phyloP scores from a whole-genome alignment of 2,113 vertebrate genomes.

The Poeciliopsis prolifica region DNA sequence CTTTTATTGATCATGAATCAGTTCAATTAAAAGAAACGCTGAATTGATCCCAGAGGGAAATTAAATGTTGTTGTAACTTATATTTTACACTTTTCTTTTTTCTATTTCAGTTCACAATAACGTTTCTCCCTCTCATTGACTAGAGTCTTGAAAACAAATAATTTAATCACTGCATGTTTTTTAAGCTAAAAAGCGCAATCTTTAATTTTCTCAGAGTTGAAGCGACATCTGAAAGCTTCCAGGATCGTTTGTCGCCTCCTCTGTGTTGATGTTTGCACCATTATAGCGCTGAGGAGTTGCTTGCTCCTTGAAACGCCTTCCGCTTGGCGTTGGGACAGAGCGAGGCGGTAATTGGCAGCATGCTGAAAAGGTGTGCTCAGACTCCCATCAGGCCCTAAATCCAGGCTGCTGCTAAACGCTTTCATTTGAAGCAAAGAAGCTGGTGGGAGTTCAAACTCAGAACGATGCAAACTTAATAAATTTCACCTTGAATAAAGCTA shows the following conservation, averaged over 20 bases:
- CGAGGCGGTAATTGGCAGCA: constrained; percentile 58
- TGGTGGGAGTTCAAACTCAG: neutral
- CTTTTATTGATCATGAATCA: too few species aligned
- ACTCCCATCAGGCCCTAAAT: constrained; percentile 51
- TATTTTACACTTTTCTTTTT: too few species aligned
- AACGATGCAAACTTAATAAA: constrained; percentile 9
- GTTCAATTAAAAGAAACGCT: too few species aligned
- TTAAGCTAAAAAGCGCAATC: constrained; percentile 31
- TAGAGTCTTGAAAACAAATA: constrained; percentile 41
- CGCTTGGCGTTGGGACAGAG: constrained; percentile 55
- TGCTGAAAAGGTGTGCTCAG: constrained; percentile 48
- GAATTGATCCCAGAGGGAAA: too few species aligned
- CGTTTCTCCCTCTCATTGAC: constrained; percentile 30
- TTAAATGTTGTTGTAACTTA: too few species aligned
- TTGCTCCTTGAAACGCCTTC: constrained; percentile 30
- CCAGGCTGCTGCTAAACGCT: constrained; percentile 39
- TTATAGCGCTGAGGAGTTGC: constrained; percentile 28
- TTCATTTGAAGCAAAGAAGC: constrained; percentile 39
- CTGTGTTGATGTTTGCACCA: constrained; percentile 36
- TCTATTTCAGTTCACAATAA: constrained; percentile 19
- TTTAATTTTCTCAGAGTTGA: constrained; percentile 34
- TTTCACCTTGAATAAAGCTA: constrained; percentile 57
- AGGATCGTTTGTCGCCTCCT: constrained; percentile 29
- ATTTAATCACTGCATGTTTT: constrained; percentile 57
- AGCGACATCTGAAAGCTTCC: constrained; percentile 23